Evolutionary conservation across 2,797 vertebrate species (phyloP).

Genomic region (Halcyon chelicuti): DNA sequence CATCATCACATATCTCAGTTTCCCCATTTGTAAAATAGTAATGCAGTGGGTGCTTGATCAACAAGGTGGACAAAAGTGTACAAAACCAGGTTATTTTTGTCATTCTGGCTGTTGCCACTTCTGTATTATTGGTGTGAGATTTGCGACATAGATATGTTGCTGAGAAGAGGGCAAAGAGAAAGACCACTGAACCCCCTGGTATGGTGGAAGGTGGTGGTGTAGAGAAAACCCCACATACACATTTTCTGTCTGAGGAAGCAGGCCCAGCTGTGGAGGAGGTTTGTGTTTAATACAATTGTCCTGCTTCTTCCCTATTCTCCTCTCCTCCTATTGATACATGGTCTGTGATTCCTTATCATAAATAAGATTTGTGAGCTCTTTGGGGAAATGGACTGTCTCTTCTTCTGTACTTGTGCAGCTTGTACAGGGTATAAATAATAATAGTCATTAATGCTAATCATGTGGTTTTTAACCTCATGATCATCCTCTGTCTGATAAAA

Average conservation of each 20-base stretch:
- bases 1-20: neutral
- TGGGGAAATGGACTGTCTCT: constrained; percentile 25
- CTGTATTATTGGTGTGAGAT: neutral
- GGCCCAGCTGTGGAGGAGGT: neutral
- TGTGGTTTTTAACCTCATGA: constrained; percentile 45
- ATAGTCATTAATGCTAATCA: constrained; percentile 62
- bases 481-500: constrained; percentile 23
- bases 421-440: constrained; percentile 54
- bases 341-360: constrained; percentile 20
- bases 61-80: neutral
- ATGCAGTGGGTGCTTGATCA: neutral
- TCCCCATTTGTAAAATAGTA: neutral
- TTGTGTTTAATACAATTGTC: neutral
- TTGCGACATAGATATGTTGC: neutral
- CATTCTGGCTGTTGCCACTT: neutral
- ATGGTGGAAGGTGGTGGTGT: neutral
- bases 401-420: neutral
- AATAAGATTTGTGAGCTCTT: constrained; percentile 45
- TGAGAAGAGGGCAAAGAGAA: neutral
- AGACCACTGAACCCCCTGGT: neutral
- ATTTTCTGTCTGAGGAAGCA: neutral
- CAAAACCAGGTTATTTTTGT: neutral
- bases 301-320: neutral
- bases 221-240: neutral
- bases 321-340: neutral